Evolutionary conservation across 2,113 vertebrate species (phyloP).

Genomic region (Smithornis capensis): DNA sequence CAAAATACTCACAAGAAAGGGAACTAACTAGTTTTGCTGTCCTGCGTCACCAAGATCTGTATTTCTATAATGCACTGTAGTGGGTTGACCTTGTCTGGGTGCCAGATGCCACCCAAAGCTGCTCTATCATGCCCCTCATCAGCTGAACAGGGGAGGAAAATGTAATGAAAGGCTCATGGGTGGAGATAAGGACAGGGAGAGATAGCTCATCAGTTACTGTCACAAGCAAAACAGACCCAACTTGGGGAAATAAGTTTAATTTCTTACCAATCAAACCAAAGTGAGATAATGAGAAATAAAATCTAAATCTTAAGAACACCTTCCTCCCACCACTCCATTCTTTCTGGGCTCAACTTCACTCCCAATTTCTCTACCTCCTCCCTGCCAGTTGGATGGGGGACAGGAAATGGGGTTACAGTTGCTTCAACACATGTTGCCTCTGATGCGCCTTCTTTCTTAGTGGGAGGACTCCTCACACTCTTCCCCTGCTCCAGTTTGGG

Average conservation of each 20-base stretch:
- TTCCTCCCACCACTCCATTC: accelerated
- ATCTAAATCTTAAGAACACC: not conserved
- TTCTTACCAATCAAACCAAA: not conserved
- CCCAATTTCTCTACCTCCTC: not conserved
- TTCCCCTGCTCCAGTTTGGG: not conserved
- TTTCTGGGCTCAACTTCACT: not conserved
- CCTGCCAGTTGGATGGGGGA: too few species aligned
- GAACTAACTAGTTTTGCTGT: not conserved
- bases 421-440: not conserved
- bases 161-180: not conserved
- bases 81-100: not conserved
- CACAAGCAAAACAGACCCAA: accelerated
- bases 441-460: not conserved
- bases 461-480: not conserved
- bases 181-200: not conserved
- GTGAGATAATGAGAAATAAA: not conserved
- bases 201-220: not conserved
- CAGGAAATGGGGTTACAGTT: not conserved
- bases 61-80: not conserved
- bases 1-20: not conserved
- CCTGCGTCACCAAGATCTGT: not conserved
- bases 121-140: accelerated
- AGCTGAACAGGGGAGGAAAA: not conserved
- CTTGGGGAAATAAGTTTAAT: not conserved
- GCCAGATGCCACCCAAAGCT: not conserved